Conservation (phyloP, 2,113 vertebrate genomes). For the Tinamus guttatus region DNA sequence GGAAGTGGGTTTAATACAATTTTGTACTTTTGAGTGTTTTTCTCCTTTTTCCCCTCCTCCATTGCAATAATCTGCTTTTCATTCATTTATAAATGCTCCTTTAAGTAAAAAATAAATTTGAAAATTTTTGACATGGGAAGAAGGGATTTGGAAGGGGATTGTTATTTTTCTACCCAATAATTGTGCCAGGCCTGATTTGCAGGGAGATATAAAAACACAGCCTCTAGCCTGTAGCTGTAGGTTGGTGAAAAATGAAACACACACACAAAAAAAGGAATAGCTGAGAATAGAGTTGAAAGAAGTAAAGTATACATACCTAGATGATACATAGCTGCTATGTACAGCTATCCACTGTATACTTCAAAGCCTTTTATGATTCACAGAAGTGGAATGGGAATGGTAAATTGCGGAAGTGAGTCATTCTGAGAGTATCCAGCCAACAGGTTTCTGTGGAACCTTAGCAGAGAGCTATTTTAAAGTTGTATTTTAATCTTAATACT, state of each 20-base stretch:
- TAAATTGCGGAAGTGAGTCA: constrained; percentile 62
- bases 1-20: not conserved
- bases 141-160: not conserved
- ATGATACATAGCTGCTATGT: constrained; percentile 27
- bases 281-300: constrained; percentile 47
- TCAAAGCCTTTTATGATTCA: constrained; percentile 56
- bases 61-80: not conserved
- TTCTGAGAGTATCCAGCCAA: constrained; percentile 35
- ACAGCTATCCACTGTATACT: not conserved
- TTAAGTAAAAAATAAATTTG: not conserved
- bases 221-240: not conserved
- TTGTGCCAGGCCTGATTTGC: constrained; percentile 35
- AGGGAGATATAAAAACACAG: not conserved
- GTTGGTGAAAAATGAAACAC: constrained; percentile 20
- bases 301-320: constrained; percentile 29
- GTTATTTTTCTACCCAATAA: constrained; percentile 21
- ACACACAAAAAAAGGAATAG: not conserved
- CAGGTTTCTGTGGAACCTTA: constrained; percentile 51
- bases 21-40: not conserved
- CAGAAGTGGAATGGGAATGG: constrained; percentile 58
- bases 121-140: not conserved
- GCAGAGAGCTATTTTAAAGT: constrained; percentile 54
- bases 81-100: not conserved
- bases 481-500: constrained; percentile 55
- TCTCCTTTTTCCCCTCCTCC: not conserved